A percentile compares a stretch with the other conserved stretches of the same genome.
Evolutionary conservation across 2,113 vertebrate genomes (phyloP).

Genomic region (Phaethornis superciliosus): DNA sequence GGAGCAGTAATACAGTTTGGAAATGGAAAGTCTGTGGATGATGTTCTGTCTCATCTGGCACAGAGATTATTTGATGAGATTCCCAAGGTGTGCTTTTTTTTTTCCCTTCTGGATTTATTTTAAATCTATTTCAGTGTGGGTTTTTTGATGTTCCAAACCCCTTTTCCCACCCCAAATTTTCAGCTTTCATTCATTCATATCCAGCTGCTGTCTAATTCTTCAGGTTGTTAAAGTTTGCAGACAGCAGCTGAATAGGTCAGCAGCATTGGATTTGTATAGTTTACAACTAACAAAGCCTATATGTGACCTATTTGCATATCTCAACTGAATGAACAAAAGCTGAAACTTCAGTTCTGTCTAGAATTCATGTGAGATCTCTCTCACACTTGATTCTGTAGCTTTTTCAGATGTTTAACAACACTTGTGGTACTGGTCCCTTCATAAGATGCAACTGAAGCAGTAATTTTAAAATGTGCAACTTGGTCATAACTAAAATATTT

Average conservation of each 20-base stretch:
- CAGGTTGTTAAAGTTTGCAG: not conserved
- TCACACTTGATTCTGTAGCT: not conserved
- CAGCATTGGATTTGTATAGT: too few relatives aligned
- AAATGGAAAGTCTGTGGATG: conserved; percentile 86
- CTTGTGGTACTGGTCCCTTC: not conserved
- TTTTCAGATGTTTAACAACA: not conserved
- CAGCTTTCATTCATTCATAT: not conserved
- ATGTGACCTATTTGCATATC: too few relatives aligned
- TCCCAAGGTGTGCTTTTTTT: conserved; percentile 80
- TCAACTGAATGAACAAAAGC: too few relatives aligned
- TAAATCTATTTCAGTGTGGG: rapidly evolving
- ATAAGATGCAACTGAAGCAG: not conserved
- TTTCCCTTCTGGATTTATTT: not conserved
- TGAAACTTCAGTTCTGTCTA: not conserved
- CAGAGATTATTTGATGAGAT: conserved; percentile 95
- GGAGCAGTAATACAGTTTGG: conserved; percentile 88
- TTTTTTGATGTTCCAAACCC: not conserved
- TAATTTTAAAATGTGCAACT: not conserved
- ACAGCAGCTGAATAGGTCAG: too few relatives aligned
- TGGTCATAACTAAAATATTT: not conserved
- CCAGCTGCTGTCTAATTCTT: not conserved
- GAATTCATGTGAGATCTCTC: not conserved
- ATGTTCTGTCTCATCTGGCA: conserved; percentile 91
- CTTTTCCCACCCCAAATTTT: rapidly evolving
- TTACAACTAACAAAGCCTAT: too few relatives aligned